Percentiles rank a stretch among this genome's conserved stretches.
These are phyloP conservation scores for Sprattus sprattus DNA, from an alignment of 2,113 vertebrate species.

Conservation along the genomic window DNA sequence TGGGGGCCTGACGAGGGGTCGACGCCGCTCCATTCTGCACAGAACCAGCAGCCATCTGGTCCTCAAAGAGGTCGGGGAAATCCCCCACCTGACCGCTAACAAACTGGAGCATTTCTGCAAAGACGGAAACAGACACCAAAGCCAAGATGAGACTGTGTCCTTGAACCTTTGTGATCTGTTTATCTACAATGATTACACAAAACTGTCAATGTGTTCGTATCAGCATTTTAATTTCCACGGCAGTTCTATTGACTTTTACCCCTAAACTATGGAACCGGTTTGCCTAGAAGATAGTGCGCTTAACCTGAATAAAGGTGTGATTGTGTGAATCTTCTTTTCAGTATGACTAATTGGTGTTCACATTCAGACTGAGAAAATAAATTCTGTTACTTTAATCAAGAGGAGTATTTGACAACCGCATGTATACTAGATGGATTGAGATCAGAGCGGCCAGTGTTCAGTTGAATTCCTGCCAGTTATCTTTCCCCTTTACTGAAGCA, in stretches of 20 bases:
- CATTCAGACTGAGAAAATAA: neutral
- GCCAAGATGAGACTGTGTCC: neutral
- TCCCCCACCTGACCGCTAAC: slow-evolving; percentile 95
- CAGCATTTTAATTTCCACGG: neutral
- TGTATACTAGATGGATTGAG: too few species aligned
- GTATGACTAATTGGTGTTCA: neutral
- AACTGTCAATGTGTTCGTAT: neutral
- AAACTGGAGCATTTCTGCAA: slow-evolving; percentile 95
- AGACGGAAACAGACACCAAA: slow-evolving; percentile 30
- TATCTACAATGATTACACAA: neutral
- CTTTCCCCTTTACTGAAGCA: neutral
- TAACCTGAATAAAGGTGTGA: neutral
- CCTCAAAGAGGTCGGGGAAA: slow-evolving; percentile 91
- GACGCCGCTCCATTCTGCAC: slow-evolving; percentile 39
- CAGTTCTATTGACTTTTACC: too few species aligned
- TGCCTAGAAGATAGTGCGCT: too few species aligned
- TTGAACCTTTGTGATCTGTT: neutral
- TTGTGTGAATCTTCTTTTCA: neutral
- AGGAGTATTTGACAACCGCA: neutral
- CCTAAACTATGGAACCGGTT: too few species aligned
- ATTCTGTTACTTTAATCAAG: neutral
- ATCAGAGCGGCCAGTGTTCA: too few species aligned
- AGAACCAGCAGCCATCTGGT: slow-evolving; percentile 71
- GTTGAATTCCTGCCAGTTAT: too few species aligned
- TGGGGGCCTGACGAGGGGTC: slow-evolving; percentile 17